Base-by-base conservation (phyloP, 2,888 invertebrate species). In the Eupithecia dodoneata region DNA sequence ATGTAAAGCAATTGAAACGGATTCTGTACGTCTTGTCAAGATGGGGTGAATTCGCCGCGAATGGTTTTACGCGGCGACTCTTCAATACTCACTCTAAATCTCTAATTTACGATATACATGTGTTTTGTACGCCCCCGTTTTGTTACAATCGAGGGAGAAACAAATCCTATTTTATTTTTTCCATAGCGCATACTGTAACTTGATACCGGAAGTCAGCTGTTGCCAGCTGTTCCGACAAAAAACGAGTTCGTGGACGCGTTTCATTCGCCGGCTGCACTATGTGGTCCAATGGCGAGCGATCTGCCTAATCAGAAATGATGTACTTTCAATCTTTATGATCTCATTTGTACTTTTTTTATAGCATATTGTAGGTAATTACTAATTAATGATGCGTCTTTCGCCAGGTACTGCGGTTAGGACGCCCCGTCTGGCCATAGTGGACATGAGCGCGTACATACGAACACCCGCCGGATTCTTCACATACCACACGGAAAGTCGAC, bases 391-490 rank as follows among this genome's bases (percentile, higher is more conserved):
- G 41, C 9, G 18, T 59, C 9, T 9, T 4, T n/a, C 45, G 52
- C 44, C 83, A 94, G 94, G 94, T 71, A 92, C 87, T 63, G 90
- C 94, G 3, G 93, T 94, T 3, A 87, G 88, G 42, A 93, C 94
- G 2, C 94, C 94, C 2, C 90, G 93, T 3, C 85, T 94, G 44
- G 87, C 93, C 4, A 93, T 95, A 52, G 91, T 94, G 76, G 92
- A 93, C 83, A 87, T 93, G 85, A 93, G 94, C 76, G 91, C 94
- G 15, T 91, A 90, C 85, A 91, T 94, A 73, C 92, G 92, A 41
- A 83, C 92, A n/a, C 91, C 87, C 55, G 81, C 82, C 42, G 76
- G 72, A 3, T 73, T 70, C 66, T 72, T 70, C 74, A 74, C 76
- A 55, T 75, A 67, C 55, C 66, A 52, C 49, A 10, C 45, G 55